A percentile compares a stretch with the other conserved stretches of the same genome.
These are phyloP conservation scores for Tridacna crocea DNA, from an alignment of 2,888 invertebrate genomes.

Conservation along the genomic window DNA sequence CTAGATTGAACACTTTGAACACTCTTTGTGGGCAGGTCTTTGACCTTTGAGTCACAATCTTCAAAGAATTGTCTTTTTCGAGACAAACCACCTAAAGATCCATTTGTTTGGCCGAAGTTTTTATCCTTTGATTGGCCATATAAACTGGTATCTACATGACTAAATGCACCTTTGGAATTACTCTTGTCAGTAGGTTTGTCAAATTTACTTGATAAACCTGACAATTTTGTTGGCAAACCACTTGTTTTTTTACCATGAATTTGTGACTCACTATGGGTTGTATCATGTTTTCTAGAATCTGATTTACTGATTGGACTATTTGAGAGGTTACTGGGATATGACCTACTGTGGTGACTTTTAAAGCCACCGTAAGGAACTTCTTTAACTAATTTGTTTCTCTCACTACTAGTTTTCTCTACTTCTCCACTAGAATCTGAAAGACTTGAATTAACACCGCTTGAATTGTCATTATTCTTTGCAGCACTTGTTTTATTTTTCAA, in stretches of 20 bases:
- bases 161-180: background rate
- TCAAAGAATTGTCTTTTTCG: conserved; percentile 39
- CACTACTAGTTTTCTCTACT: conserved; percentile 25
- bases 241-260: background rate
- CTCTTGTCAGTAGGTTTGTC: background rate
- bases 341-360: conserved; percentile 6
- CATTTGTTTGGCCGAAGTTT: background rate
- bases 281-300: background rate
- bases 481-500: conserved; percentile 39
- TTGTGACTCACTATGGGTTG: conserved; percentile 10
- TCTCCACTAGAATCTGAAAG: conserved; percentile 25
- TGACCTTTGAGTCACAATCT: conserved; percentile 10
- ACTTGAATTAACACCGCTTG: conserved; percentile 15
- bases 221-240: background rate
- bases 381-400: conserved; percentile 29
- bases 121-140: background rate
- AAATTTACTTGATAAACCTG: too few relatives aligned
- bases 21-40: conserved; percentile 5
- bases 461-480: background rate
- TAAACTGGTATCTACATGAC: background rate
- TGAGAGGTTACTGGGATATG: conserved; percentile 2
- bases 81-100: conserved; percentile 27
- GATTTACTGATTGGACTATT: background rate
- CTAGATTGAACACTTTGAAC: background rate
- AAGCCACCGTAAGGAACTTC: background rate